These are phyloP conservation scores for Clarias pachynema DNA, from an alignment of 2,797 vertebrate species.

Conservation along the genomic window DNA sequence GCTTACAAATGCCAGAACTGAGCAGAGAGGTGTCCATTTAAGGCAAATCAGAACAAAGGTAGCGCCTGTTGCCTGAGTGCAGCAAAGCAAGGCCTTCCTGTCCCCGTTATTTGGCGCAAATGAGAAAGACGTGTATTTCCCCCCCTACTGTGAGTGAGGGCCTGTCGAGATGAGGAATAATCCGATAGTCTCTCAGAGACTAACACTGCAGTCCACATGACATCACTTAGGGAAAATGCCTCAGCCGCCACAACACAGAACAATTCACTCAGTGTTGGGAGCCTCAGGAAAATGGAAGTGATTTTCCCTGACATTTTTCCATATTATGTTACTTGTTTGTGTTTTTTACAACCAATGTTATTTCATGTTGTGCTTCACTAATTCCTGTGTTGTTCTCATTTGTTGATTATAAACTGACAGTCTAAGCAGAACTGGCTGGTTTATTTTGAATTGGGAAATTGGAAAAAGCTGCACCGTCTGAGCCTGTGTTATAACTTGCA, in stretches of 20 bases:
- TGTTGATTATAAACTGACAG: conserved; percentile 26
- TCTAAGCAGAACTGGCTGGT: conserved; percentile 2
- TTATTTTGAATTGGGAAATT: conserved; percentile 27
- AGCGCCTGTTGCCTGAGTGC: conserved; percentile 59
- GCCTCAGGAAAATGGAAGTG: conserved; percentile 67
- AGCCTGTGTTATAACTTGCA: background rate
- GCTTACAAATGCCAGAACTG: conserved; percentile 55
- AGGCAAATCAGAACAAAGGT: conserved; percentile 61
- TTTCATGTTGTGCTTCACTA: conserved; percentile 46
- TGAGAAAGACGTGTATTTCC: conserved; percentile 71
- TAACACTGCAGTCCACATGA: conserved; percentile 72
- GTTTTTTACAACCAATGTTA: conserved; percentile 59
- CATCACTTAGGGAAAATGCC: conserved; percentile 79
- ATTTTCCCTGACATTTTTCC: conserved; percentile 67
- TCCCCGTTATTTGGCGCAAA: conserved; percentile 70
- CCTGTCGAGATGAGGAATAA: conserved; percentile 70
- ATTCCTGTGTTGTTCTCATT: conserved; percentile 34
- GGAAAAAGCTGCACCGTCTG: conserved; percentile 21
- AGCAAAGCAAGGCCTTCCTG: conserved; percentile 65
- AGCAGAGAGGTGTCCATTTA: conserved; percentile 55
- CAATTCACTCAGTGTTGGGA: conserved; percentile 66
- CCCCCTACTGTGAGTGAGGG: conserved; percentile 64
- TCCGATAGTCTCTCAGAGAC: conserved; percentile 67
- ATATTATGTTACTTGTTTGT: conserved; percentile 65
- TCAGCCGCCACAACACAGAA: conserved; percentile 71